Evolutionary conservation across 1,140 invertebrate species (phyloP).

Genomic region (Pogonomyrmex barbatus): DNA sequence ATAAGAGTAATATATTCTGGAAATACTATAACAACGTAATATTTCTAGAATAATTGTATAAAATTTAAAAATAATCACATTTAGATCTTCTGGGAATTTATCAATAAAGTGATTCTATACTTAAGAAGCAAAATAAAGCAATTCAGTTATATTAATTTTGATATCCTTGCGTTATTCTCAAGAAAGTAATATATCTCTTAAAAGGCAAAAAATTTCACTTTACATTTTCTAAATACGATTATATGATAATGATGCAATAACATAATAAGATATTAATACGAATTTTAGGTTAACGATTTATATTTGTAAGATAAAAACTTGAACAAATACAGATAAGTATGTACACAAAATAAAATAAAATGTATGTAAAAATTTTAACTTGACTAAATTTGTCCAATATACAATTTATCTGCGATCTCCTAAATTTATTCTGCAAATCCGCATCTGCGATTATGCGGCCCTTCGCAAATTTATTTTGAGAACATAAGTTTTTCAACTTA

Average conservation of each 20-base stretch:
- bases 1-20: background rate
- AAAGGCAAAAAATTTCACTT: background rate
- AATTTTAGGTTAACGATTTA: background rate
- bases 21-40: background rate
- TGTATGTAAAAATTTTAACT: background rate
- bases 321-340: background rate
- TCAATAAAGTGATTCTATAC: background rate
- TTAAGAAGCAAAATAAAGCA: slow-evolving; percentile 3
- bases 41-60: background rate
- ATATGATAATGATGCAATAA: background rate
- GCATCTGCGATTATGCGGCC: background rate
- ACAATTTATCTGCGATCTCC: background rate
- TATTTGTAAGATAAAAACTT: slow-evolving; percentile 17
- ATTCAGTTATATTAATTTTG: background rate
- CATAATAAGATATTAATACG: background rate
- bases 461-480: background rate
- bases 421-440: background rate
- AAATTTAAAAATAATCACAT: background rate
- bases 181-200: background rate
- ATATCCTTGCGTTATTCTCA: background rate
- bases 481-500: slow-evolving; percentile 8
- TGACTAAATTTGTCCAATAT: background rate
- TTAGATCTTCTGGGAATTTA: background rate
- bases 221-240: background rate
- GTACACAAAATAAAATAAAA: background rate